Base-by-base conservation (phyloP, 2,888 invertebrate genomes). In the Dexiosoma caninum region DNA sequence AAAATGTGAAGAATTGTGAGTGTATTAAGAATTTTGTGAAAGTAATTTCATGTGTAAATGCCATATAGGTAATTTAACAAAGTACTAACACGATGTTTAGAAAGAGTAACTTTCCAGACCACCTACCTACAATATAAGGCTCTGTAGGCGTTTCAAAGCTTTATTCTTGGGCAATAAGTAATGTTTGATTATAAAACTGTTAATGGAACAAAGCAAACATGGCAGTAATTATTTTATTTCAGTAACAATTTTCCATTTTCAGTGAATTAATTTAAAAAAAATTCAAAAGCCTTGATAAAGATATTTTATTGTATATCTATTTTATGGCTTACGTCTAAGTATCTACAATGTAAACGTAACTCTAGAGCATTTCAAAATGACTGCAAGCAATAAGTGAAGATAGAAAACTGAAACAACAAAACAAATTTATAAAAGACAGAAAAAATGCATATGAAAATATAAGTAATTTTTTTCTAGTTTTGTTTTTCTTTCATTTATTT, bases 191-290 rank as follows among this genome's bases (percentile, higher is more conserved):
- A 16, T n/a, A 46, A 55, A 37, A 4, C 14, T 27, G 16, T 57
- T 57, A 21, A 49, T 57, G 9, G 46, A 14, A 40, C 19, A 21
- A 53, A 53, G 60, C 16, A 14, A 27, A 32, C 21, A 21, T 37
- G 16, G 27, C 9, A 64, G 32, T 64, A 64, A 64, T 64, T 64
- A 64, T 74, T 66, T n/a, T 9, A 66, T 66, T 75, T 60, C 51
- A 21, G 51, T 21, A 42, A 19, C 35, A 64, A 72, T 30, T 71
- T 19, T 9, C 6, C 12, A 32, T 10, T 19, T 59, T 10, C 16
- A 46, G 27, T 16, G 27, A 51, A 51, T 19, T 16, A 32, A 0
- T 7, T 30, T 10, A 30, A 46, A 64, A 21, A 12, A 6, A 42
- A 53, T 1, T 19, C 37, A 0, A 46, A 40, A 57, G 16, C 74